Evolutionary conservation across 2,113 vertebrate species (phyloP).

Genomic region (Eidolon helvum): DNA sequence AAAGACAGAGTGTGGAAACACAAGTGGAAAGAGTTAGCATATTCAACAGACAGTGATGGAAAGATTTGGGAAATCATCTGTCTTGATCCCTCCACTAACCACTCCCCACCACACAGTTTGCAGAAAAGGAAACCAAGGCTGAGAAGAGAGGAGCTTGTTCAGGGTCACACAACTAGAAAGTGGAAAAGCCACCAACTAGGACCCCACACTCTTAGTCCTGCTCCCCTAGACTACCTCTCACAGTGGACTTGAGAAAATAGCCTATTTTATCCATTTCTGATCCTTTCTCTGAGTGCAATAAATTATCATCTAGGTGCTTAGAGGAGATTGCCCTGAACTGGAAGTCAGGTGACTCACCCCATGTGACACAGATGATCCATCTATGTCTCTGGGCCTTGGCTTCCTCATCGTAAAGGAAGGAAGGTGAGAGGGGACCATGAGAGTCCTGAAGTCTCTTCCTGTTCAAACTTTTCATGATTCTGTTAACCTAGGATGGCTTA

Average conservation of each 20-base stretch:
- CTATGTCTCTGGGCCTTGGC: not conserved
- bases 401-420: not conserved
- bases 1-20: not conserved
- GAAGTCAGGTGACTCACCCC: not conserved
- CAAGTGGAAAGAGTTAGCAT: not conserved
- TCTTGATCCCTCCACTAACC: not conserved
- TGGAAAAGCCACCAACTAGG: not conserved
- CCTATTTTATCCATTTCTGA: not conserved
- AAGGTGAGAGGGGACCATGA: rapidly evolving
- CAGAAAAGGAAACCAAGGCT: not conserved
- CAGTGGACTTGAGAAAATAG: not conserved
- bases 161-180: not conserved
- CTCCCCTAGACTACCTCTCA: not conserved
- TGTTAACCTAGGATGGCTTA: not conserved
- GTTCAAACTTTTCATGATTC: rapidly evolving
- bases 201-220: rapidly evolving
- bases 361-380: not conserved
- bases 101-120: not conserved
- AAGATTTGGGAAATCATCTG: no score
- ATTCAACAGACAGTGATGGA: rapidly evolving
- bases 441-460: not conserved
- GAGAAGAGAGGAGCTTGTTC: not conserved
- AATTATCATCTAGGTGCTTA: not conserved
- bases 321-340: not conserved
- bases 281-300: not conserved